phyloP scores from a whole-genome alignment of 1,140 invertebrate species.

The Brachionus calyciflorus region DNA sequence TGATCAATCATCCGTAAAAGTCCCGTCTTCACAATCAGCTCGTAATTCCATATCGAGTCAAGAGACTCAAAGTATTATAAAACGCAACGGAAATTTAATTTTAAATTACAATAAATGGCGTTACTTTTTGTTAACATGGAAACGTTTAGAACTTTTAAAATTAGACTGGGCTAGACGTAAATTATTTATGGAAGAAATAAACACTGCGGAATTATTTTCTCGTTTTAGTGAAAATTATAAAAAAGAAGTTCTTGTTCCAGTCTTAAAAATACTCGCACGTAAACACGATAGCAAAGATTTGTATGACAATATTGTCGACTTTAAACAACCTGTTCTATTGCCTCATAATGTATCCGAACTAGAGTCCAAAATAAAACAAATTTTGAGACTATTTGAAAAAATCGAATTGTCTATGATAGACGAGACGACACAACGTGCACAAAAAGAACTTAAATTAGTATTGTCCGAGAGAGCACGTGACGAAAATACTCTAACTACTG shows the following conservation, averaged over 20 bases:
- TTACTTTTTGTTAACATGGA: slow-evolving; percentile 58
- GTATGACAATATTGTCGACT: slow-evolving; percentile 33
- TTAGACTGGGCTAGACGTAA: slow-evolving; percentile 55
- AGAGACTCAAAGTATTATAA: slow-evolving; percentile 49
- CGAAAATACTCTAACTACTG: slow-evolving; percentile 56
- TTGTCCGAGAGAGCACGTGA: slow-evolving; percentile 56
- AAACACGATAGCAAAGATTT: slow-evolving; percentile 7
- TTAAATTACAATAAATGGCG: slow-evolving; percentile 56
- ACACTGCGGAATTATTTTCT: slow-evolving; percentile 51
- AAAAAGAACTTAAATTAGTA: slow-evolving; percentile 55
- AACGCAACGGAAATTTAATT: slow-evolving; percentile 54
- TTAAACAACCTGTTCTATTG: slow-evolving; percentile 28
- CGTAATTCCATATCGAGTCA: background rate
- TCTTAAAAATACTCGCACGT: background rate
- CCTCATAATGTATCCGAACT: slow-evolving; percentile 27
- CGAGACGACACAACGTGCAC: slow-evolving; percentile 54
- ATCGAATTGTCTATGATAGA: slow-evolving; percentile 52
- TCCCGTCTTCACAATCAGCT: background rate
- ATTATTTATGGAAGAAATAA: slow-evolving; percentile 53
- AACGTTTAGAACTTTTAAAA: slow-evolving; percentile 56
- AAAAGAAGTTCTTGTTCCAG: slow-evolving; percentile 39
- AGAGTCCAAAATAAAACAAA: slow-evolving; percentile 17
- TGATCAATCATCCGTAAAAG: background rate
- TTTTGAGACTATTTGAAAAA: slow-evolving; percentile 6
- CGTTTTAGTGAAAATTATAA: slow-evolving; percentile 49